Base-by-base conservation (phyloP, 2,113 vertebrate genomes). In the Nesoenas mayeri region DNA sequence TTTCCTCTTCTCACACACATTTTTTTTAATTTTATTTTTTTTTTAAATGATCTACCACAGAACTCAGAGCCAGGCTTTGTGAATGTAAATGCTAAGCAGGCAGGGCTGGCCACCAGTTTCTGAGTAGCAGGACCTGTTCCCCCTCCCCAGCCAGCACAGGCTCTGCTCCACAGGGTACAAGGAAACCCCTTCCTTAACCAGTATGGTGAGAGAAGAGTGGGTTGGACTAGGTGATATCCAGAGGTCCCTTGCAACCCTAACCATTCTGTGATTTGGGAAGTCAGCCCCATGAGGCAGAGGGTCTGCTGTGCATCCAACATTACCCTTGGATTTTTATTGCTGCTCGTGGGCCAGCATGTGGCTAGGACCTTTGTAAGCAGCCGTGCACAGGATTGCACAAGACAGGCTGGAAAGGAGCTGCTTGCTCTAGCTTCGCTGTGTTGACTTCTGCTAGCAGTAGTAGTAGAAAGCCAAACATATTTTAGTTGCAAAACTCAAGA, bases 251-350 rank as follows among this genome's bases (percentile, higher is more conserved):
- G 17, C 44, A 47, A 47, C 44, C 44, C 44, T 18, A 19, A 47
- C 44, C 44, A 47, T 47, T 47, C 44, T 47, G 18, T 47, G 18
- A 47, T 19, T 47, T 19, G 44, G 44, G 44, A 47, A 65, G 72
- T 51, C 24, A 86, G 5, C 10, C 2, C 19, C 28, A 13, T 4
- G 4, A 78, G 17, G 54, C 67, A 61, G 60, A 29, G 8, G n/a
- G 1, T 44, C 44, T 61, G 36, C 22, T 6, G 7, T 20, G 14
- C 28, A 58, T 14, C n/a, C 48, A 51, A 1, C 2, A 0, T 65
- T 9, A 50, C 44, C 44, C 44, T 47, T 47, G 44, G 28, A n/a
- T 3, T 61, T 62, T 22, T 67, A 31, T 58, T 89, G 25, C 25
- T n/a, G 47, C 10, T 21, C n/a, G 34, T 64, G 74, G 20, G 25